phyloP scores from a whole-genome alignment of 2,113 vertebrate species.

The Plotosus lineatus region DNA sequence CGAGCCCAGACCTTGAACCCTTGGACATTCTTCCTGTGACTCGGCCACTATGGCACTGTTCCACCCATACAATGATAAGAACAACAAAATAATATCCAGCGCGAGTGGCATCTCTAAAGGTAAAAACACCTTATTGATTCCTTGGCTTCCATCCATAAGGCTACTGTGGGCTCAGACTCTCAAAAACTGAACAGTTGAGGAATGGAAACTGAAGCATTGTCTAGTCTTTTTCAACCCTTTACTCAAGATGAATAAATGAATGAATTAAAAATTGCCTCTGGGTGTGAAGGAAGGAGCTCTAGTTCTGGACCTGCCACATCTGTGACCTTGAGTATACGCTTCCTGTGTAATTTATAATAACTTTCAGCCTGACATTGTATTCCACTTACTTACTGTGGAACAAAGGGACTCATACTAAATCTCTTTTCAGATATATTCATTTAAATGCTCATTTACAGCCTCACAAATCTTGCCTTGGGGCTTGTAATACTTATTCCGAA shows the following conservation, averaged over 20 bases:
- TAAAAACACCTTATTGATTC: not conserved
- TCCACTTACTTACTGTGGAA: not conserved
- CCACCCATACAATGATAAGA: not conserved
- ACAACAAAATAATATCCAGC: not conserved
- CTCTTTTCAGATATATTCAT: slow-evolving; percentile 19
- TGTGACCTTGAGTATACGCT: not conserved
- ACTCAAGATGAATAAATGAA: not conserved
- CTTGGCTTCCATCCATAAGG: not conserved
- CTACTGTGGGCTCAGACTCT: too few species aligned
- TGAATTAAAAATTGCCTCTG: not conserved
- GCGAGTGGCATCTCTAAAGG: not conserved
- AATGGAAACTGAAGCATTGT: not conserved
- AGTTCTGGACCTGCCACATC: not conserved
- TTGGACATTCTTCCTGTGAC: too few species aligned
- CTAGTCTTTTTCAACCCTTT: not conserved
- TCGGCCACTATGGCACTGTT: too few species aligned
- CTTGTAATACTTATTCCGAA: not conserved
- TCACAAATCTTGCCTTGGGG: slow-evolving; percentile 15
- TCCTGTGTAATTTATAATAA: not conserved
- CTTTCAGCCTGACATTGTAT: not conserved
- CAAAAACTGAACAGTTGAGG: not conserved
- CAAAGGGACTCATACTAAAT: not conserved
- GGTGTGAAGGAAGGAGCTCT: not conserved
- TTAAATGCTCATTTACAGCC: slow-evolving; percentile 2
- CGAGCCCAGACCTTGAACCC: too few species aligned